phyloP scores from a whole-genome alignment of 2,797 vertebrate genomes.

The Sciaenops ocellatus region DNA sequence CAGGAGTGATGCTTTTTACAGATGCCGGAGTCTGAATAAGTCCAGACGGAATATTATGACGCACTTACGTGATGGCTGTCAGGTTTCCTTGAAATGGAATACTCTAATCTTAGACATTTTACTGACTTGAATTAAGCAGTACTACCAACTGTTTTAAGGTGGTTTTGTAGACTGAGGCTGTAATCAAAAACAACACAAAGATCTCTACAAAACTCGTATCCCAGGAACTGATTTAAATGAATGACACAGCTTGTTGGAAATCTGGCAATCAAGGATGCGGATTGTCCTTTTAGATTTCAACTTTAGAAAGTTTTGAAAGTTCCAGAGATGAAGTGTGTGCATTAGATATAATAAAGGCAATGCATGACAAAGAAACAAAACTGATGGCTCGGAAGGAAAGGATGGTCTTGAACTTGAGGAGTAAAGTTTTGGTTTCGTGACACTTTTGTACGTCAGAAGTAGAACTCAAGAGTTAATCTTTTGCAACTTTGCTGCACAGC shows the following conservation, averaged over 20 bases:
- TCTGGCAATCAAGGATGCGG: background rate
- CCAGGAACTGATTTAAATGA: background rate
- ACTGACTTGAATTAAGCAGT: constrained; percentile 4
- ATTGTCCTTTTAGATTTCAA: background rate
- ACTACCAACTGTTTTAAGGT: background rate
- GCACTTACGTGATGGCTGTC: background rate
- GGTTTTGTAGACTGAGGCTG: background rate
- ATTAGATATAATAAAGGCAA: background rate
- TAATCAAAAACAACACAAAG: constrained; percentile 26
- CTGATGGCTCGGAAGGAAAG: background rate
- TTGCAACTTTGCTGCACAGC: constrained; percentile 6
- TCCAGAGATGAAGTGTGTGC: background rate
- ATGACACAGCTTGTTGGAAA: background rate
- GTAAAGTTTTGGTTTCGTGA: background rate
- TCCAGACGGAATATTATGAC: background rate
- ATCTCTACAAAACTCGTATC: constrained; percentile 5
- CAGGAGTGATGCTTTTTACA: constrained; percentile 3
- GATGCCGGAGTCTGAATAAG: background rate
- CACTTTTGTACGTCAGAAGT: background rate
- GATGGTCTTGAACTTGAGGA: background rate
- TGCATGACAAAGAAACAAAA: constrained; percentile 8
- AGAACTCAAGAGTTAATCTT: background rate
- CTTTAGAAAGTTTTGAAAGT: background rate
- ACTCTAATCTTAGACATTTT: background rate
- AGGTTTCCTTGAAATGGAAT: background rate